Percentiles rank a stretch among this genome's conserved stretches.
Conservation (phyloP, 2,888 invertebrate species). For the Drosophila birchii region DNA sequence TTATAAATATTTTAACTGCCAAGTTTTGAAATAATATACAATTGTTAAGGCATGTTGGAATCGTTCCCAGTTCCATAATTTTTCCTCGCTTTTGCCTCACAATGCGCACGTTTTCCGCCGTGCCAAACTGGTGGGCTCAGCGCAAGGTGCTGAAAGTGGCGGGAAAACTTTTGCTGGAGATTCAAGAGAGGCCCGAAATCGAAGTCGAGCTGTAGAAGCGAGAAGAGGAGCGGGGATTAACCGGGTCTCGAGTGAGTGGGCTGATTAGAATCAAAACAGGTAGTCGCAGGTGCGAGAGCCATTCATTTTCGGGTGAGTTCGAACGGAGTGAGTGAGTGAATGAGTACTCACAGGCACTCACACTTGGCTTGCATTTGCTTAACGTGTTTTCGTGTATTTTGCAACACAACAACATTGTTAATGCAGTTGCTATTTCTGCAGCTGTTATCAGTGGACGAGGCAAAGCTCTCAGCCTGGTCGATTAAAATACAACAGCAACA, state of each 20-base stretch:
- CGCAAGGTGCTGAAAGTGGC: slow-evolving; percentile 77
- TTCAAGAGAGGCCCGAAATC: slow-evolving; percentile 39
- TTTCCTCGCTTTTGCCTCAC: slow-evolving; percentile 34
- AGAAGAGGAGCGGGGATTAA: not conserved
- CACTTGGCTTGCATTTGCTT: slow-evolving; percentile 17
- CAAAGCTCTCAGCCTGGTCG: not conserved
- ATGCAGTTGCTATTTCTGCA: too few relatives aligned
- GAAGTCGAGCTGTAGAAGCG: slow-evolving; percentile 19
- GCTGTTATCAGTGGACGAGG: slow-evolving; percentile 32
- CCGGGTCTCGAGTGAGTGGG: slow-evolving; percentile 42
- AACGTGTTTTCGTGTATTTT: slow-evolving; percentile 28
- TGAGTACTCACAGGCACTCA: slow-evolving; percentile 10
- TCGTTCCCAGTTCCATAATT: not conserved
- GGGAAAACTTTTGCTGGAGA: slow-evolving; percentile 70
- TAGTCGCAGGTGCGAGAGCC: slow-evolving; percentile 55
- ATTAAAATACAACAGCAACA: too few relatives aligned
- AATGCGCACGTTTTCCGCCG: slow-evolving; percentile 76
- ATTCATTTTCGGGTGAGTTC: slow-evolving; percentile 23
- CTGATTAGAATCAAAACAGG: slow-evolving; percentile 76
- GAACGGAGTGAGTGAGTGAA: slow-evolving; percentile 7
- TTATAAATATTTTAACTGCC: too few relatives aligned
- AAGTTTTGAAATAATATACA: too few relatives aligned
- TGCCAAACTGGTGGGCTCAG: slow-evolving; percentile 61
- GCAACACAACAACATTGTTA: too few relatives aligned
- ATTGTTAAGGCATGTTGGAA: too few relatives aligned